These are phyloP conservation scores for Machimus atricapillus DNA, from an alignment of 2,888 invertebrate species.

Conservation along the genomic window DNA sequence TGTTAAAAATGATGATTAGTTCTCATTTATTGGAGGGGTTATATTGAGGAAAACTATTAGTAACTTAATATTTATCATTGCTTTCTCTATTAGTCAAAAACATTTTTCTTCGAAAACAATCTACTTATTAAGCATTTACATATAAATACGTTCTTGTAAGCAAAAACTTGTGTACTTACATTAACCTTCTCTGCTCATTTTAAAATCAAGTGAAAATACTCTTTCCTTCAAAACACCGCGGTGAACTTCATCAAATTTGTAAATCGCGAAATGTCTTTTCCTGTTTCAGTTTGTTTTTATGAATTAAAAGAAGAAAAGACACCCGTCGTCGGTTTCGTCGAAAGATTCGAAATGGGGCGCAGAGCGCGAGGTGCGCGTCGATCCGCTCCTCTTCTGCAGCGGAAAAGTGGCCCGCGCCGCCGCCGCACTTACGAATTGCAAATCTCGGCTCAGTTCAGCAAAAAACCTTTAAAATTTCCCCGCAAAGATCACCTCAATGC, in stretches of 20 bases:
- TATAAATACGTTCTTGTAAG: background rate
- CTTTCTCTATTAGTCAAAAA: background rate
- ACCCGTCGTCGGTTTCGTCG: background rate
- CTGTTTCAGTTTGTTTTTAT: background rate
- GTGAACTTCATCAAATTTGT: background rate
- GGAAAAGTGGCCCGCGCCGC: background rate
- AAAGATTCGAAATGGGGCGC: background rate
- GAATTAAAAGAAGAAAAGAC: background rate
- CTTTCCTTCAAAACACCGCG: background rate
- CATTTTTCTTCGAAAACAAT: background rate
- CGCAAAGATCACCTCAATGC: conserved; percentile 11
- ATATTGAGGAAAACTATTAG: no score
- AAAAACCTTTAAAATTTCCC: conserved; percentile 21
- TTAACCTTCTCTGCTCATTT: background rate
- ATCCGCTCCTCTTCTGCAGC: background rate
- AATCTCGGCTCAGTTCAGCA: background rate
- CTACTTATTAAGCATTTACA: background rate
- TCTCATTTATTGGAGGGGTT: no score
- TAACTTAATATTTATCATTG: no score
- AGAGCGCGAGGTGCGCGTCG: background rate
- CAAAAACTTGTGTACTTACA: background rate
- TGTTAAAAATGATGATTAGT: no score
- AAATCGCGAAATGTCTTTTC: background rate
- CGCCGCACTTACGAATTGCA: background rate
- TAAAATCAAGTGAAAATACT: background rate